Base-by-base conservation (phyloP, 2,888 invertebrate species). In the Pterobdella sp. region DNA sequence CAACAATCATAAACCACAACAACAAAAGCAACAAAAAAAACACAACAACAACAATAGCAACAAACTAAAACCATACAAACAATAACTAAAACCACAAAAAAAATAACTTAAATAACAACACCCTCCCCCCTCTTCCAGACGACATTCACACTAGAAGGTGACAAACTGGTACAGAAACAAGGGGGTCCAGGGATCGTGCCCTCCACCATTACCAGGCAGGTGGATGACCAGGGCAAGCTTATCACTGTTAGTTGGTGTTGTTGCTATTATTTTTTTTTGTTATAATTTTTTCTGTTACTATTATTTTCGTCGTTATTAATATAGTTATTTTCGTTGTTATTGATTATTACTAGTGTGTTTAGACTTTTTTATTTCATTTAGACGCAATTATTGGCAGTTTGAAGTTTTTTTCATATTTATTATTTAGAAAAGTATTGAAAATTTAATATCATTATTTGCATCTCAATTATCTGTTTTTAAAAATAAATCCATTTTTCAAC, bases 101-200 rank as follows among this genome's bases (percentile, higher is more conserved):
- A 7, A 42, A 7, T 18, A 42, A 7, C 42, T 14, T 18, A 7
- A 42, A 7, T 18, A 42, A 7, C 42, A 42, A 7, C 42, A 56
- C 60, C 60, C 4, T 3, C n/a, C 3, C 60, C n/a, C 3, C 60
- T 26, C 4, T 10, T 66, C 3, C 89, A 90, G 85, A 87, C 90
- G 0, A 86, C 88, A 73, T 88, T 90, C 82, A 90, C 89, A 2
- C 85, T 91, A 79, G 91, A 93, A 0, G 77, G 79, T 52, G 90
- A 89, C 85, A 90, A 89, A 77, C 84, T 94, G 82, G 88, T 88
- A 78, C 93, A 94, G 81, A 86, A 89, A 63, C 94, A 94, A 85
- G 79, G 79, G 42, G 81, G 80, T 14, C 77, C 78, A 0, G 35
- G 36, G 0, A 31, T 71, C 14, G 74, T 76, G 22, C 80, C 81